Conservation (phyloP, 2,888 invertebrate genomes). For the Alloscopus bannaensis region DNA sequence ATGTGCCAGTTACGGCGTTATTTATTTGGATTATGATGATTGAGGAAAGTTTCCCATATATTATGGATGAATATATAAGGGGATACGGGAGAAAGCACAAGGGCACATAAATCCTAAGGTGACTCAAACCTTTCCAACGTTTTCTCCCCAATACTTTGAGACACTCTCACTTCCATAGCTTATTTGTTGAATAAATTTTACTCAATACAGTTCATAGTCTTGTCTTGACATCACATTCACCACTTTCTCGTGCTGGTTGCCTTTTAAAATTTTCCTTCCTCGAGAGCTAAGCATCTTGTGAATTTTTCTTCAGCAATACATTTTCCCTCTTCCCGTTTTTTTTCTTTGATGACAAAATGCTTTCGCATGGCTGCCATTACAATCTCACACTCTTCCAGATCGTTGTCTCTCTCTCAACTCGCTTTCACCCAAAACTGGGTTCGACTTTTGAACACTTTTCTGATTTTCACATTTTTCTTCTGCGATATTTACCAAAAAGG, state of each 20-base stretch:
- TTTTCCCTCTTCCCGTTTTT: conserved; percentile 29
- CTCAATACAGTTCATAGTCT: too few species aligned
- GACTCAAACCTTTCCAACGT: too few species aligned
- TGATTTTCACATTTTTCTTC: conserved; percentile 12
- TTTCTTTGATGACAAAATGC: conserved; percentile 48
- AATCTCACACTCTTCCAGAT: conserved; percentile 31
- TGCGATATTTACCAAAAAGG: background rate
- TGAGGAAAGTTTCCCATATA: conserved; percentile 32
- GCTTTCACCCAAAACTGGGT: too few species aligned
- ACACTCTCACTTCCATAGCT: too few species aligned
- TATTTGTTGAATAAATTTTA: too few species aligned
- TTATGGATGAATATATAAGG: conserved; percentile 15
- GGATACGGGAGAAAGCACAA: too few species aligned
- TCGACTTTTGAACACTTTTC: background rate
- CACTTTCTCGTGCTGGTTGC: too few species aligned
- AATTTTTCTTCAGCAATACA: conserved; percentile 8
- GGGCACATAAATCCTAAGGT: too few species aligned
- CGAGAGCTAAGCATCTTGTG: too few species aligned
- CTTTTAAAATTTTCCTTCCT: too few species aligned
- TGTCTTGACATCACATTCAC: too few species aligned
- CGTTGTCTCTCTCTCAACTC: conserved; percentile 28
- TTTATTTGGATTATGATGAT: conserved; percentile 55
- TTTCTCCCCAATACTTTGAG: too few species aligned
- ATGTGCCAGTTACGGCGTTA: conserved; percentile 19
- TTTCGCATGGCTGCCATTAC: conserved; percentile 55